Base-by-base conservation (phyloP, 1,140 invertebrate genomes). In the Fopius arisanus region DNA sequence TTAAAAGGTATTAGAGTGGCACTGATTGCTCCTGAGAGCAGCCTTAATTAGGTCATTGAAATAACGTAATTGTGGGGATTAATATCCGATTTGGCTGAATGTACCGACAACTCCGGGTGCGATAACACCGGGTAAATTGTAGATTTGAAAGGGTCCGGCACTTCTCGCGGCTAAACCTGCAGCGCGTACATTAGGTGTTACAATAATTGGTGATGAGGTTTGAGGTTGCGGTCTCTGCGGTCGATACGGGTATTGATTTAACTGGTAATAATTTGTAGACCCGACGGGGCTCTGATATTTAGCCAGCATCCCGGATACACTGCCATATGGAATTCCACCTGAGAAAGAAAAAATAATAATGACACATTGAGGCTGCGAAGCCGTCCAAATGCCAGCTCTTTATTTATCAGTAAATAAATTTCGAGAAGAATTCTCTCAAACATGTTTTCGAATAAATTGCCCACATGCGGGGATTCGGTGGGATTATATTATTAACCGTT, bases 291-390 rank as follows among this genome's bases (percentile, higher is more conserved):
- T 69, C 76, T 67, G 73, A 67, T 83, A 81, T 54, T 78, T 80
- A 0, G 74, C 70, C 2, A 87, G 2, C 75, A 79, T 82, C 0
- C 86, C 86, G 5, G 79, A 82, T 23, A 85, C 78, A 31, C 84
- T 87, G 59, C 86, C 86, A 23, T 87, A 87, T 0, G 86, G 86
- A 40, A 87, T 87, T 0, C 86, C 86, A 70, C 86, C 85, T 87
- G 59, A 26, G 40, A 4, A 71, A 72, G 19, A 67, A 67, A 54
- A 54, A 37, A 67, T 63, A 4, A 67, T 29, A 41, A 41, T 73
- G 31, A 33, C 23, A 40, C 51, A 48, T 51, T 4, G 14, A 16
- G 6, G 3, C 4, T 19, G 21, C n/a, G 54, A 31, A 59, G 26
- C 9, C 7, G 14, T 16, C 33, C 7, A 28, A 59, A 59, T 59